Evolutionary conservation across 2,888 invertebrate genomes (phyloP).

Genomic region (Prosapia bicincta): DNA sequence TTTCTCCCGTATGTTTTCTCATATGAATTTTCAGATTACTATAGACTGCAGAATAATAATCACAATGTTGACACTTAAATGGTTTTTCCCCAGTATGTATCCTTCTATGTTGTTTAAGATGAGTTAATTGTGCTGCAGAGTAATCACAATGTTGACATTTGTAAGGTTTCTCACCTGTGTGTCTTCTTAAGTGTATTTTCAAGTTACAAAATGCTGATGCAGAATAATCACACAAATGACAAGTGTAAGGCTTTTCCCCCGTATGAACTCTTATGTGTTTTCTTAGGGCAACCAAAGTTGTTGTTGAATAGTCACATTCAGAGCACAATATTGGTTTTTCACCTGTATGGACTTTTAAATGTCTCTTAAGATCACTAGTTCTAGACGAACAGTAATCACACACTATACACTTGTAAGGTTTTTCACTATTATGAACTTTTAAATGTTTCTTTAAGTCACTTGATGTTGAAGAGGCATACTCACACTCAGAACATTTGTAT

Average conservation of each 20-base stretch:
- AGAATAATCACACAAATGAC: neutral
- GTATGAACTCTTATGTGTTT: neutral
- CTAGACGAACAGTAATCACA: neutral
- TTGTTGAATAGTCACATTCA: neutral
- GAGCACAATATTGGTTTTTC: neutral
- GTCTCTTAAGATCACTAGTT: neutral
- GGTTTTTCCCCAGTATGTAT: neutral
- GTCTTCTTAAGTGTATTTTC: neutral
- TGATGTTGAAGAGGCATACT: neutral
- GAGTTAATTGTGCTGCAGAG: neutral
- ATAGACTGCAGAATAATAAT: neutral
- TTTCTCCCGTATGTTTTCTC: neutral
- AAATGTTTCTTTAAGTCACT: neutral
- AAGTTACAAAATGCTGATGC: neutral
- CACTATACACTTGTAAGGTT: neutral
- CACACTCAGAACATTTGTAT: neutral
- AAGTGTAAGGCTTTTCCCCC: neutral
- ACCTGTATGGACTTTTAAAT: neutral
- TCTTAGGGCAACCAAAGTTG: neutral
- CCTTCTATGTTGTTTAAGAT: neutral
- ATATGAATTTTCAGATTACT: neutral
- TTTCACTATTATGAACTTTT: neutral
- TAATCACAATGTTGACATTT: neutral
- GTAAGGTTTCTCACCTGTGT: neutral
- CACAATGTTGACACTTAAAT: neutral